phyloP scores from a whole-genome alignment of 2,888 invertebrate species.

The Pseudolycoriella hygida region DNA sequence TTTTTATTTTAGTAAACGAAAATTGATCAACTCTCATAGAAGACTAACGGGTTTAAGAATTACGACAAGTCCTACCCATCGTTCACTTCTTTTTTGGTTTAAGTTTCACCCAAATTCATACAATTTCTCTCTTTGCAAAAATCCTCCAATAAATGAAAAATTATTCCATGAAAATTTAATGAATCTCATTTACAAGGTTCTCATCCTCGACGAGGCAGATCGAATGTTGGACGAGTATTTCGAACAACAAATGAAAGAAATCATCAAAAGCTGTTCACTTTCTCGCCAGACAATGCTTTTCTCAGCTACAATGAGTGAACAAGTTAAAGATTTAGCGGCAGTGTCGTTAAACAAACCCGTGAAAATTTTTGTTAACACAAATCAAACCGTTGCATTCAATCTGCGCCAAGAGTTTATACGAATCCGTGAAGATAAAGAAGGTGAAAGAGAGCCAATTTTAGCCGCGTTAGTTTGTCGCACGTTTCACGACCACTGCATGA shows the following conservation, averaged over 20 bases:
- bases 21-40: too few species aligned
- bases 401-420: slow-evolving; percentile 91
- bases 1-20: too few species aligned
- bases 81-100: too few species aligned
- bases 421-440: slow-evolving; percentile 75
- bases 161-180: too few species aligned
- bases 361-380: slow-evolving; percentile 88
- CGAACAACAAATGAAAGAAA: slow-evolving; percentile 97
- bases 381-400: slow-evolving; percentile 89
- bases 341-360: slow-evolving; percentile 87
- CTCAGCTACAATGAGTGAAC: slow-evolving; percentile 99
- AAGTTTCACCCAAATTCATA: too few species aligned
- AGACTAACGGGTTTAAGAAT: too few species aligned
- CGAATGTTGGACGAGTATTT: slow-evolving; percentile 97
- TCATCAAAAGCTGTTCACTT: slow-evolving; percentile 78
- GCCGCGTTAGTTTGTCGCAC: slow-evolving; percentile 70
- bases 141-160: too few species aligned
- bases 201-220: slow-evolving; percentile 49
- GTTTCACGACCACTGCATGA: slow-evolving; percentile 78
- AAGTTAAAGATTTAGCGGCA: slow-evolving; percentile 84
- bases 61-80: too few species aligned
- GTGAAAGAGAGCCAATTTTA: slow-evolving; percentile 79
- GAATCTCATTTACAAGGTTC: slow-evolving; percentile 22
- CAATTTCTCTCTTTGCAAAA: too few species aligned
- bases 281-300: slow-evolving; percentile 93